phyloP scores from a whole-genome alignment of 2,888 invertebrate genomes.

The Lepidocyrtinus sp. region DNA sequence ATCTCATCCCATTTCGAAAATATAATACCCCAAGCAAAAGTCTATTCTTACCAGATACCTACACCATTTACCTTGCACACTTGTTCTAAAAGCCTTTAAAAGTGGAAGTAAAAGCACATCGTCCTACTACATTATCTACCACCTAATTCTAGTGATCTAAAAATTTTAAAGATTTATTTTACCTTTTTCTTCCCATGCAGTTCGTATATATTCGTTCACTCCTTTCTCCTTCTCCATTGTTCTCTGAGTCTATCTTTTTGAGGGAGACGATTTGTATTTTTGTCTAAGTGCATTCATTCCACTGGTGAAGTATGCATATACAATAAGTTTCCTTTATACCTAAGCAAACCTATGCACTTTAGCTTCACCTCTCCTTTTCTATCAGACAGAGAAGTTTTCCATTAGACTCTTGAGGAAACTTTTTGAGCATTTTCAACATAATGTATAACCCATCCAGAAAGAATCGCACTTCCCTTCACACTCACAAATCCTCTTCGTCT shows the following conservation, averaged over 20 bases:
- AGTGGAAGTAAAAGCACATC: neutral
- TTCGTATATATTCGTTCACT: neutral
- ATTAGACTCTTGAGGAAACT: conserved; percentile 26
- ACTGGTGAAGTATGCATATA: neutral
- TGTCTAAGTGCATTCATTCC: neutral
- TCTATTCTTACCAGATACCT: neutral
- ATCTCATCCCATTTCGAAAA: neutral
- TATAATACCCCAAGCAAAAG: neutral
- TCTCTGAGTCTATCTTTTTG: neutral
- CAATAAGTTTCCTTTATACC: too few species aligned
- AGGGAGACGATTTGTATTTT: conserved; percentile 2
- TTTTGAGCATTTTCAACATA: conserved; percentile 23
- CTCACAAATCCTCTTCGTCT: neutral
- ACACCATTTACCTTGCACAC: neutral
- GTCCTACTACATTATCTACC: neutral
- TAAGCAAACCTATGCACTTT: too few species aligned
- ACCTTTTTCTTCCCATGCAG: neutral
- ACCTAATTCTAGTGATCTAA: neutral
- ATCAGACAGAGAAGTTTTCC: neutral
- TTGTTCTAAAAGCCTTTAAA: neutral
- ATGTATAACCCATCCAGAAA: conserved; percentile 20
- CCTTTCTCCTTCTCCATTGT: neutral
- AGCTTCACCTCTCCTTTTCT: conserved; percentile 2
- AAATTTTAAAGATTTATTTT: neutral
- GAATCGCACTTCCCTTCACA: conserved; percentile 5